These are phyloP conservation scores for Propithecus deckenii DNA, from an alignment of 2,797 vertebrate species.

Conservation along the genomic window DNA sequence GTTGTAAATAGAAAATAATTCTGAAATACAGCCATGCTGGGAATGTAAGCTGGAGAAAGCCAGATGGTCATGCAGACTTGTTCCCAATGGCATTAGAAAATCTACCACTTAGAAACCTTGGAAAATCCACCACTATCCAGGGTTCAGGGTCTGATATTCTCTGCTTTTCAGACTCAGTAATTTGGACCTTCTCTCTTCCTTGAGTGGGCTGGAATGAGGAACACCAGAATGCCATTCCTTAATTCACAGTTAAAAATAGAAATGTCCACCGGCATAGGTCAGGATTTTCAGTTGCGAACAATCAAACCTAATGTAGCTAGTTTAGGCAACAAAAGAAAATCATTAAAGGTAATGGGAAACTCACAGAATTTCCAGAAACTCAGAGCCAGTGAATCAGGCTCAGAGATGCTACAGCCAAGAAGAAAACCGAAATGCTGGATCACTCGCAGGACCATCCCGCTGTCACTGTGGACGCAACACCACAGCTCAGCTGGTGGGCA, in stretches of 20 bases:
- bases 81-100: background rate
- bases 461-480: background rate
- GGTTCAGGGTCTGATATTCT: background rate
- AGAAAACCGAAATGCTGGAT: background rate
- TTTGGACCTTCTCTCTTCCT: background rate
- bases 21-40: background rate
- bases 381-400: background rate
- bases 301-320: background rate
- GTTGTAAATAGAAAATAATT: background rate
- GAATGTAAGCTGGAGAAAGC: background rate
- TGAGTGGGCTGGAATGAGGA: background rate
- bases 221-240: background rate
- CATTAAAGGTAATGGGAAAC: background rate
- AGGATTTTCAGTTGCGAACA: background rate
- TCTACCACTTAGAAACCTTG: background rate
- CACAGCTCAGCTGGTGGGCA: background rate
- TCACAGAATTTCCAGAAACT: constrained; percentile 2
- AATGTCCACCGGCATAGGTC: background rate
- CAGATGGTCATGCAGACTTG: background rate
- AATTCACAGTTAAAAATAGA: background rate
- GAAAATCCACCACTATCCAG: background rate
- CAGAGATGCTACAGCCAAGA: background rate
- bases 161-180: background rate
- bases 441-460: background rate
- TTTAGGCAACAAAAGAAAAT: background rate